These are phyloP conservation scores for Philhelius pedissequus DNA, from an alignment of 2,888 invertebrate species.

Conservation along the genomic window DNA sequence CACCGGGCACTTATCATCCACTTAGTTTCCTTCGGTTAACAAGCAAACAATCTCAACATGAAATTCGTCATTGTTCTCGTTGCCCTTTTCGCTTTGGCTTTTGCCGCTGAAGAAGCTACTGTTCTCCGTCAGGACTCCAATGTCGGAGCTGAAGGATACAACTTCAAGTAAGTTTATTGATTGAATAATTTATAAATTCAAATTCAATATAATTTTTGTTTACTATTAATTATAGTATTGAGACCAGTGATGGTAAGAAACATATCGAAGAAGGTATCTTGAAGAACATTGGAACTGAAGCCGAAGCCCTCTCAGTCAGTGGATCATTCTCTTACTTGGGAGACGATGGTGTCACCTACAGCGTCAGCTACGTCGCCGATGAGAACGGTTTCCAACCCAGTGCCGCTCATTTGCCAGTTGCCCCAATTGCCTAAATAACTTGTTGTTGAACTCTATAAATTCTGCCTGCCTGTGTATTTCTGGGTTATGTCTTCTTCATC, in stretches of 20 bases:
- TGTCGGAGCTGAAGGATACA: constrained; percentile 49
- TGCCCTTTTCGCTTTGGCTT: constrained; percentile 72
- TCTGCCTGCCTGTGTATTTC: neutral
- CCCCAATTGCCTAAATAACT: neutral
- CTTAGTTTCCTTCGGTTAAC: too few species aligned
- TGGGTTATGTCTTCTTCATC: neutral
- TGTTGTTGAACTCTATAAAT: neutral
- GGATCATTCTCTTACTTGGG: constrained; percentile 80
- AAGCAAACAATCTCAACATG: constrained; percentile 72
- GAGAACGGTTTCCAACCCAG: constrained; percentile 74
- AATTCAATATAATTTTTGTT: neutral
- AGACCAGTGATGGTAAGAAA: constrained; percentile 81
- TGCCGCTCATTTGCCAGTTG: constrained; percentile 77
- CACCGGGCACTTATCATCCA: too few species aligned
- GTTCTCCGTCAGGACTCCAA: constrained; percentile 82
- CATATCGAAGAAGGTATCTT: constrained; percentile 79
- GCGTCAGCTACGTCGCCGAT: constrained; percentile 77
- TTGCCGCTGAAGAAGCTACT: constrained; percentile 80
- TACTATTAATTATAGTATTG: constrained; percentile 78
- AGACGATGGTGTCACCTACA: constrained; percentile 80
- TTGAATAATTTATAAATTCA: too few species aligned
- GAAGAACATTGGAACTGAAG: constrained; percentile 79
- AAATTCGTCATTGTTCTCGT: constrained; percentile 73
- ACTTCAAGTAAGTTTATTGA: constrained; percentile 44
- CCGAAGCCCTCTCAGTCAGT: constrained; percentile 78